Percentiles rank a stretch among this genome's conserved stretches.
Evolutionary conservation across 2,113 vertebrate species (phyloP).

Genomic region (Serilophus lunatus): DNA sequence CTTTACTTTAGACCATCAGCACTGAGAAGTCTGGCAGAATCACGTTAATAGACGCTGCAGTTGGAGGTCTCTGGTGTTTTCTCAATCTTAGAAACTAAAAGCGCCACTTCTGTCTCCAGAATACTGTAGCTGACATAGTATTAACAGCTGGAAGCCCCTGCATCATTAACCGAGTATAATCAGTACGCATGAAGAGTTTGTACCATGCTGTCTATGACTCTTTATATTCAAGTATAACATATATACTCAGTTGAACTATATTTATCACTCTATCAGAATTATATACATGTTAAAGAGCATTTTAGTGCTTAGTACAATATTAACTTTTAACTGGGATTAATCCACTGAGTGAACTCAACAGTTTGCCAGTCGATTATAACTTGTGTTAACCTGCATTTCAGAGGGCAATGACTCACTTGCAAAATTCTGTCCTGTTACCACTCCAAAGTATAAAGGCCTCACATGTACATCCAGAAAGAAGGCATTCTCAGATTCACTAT

Average conservation of each 20-base stretch:
- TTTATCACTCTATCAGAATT: conserved; percentile 59
- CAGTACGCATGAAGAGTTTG: conserved; percentile 70
- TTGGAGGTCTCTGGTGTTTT: conserved; percentile 49
- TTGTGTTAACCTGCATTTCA: conserved; percentile 58
- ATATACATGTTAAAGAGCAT: conserved; percentile 57
- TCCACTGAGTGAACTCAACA: conserved; percentile 27
- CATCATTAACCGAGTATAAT: conserved; percentile 62
- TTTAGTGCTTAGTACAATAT: conserved; percentile 54
- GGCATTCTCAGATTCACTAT: conserved; percentile 72
- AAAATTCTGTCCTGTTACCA: conserved; percentile 57
- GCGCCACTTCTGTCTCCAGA: conserved; percentile 47
- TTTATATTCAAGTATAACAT: conserved; percentile 55
- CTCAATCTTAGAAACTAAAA: conserved; percentile 17
- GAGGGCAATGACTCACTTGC: conserved; percentile 60
- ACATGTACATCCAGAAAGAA: conserved; percentile 44
- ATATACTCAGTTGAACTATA: conserved; percentile 53
- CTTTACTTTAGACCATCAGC: conserved; percentile 34
- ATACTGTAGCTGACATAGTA: background rate
- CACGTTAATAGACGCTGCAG: conserved; percentile 5
- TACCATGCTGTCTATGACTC: conserved; percentile 62
- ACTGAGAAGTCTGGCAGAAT: conserved; percentile 50
- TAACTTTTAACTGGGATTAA: conserved; percentile 45
- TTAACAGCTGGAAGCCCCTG: conserved; percentile 30
- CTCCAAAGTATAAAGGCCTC: conserved; percentile 62
- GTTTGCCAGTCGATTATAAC: conserved; percentile 41